Conservation (phyloP, 2,113 vertebrate species). For the Limnothrissa miodon region DNA sequence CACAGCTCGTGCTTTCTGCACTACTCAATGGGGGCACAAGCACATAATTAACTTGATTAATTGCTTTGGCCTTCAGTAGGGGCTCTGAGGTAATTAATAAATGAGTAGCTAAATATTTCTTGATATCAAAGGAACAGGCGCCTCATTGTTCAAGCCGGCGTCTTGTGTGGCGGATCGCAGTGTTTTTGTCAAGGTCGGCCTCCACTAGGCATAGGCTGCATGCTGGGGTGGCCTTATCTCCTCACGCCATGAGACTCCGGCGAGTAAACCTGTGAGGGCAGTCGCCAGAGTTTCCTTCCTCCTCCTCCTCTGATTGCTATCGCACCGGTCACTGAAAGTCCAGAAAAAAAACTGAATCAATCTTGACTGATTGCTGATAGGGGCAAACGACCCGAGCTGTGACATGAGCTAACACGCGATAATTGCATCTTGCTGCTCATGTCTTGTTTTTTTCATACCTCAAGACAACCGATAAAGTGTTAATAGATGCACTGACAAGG, state of each 20-base stretch:
- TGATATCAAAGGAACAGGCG: slow-evolving; percentile 46
- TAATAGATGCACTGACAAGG: slow-evolving; percentile 8
- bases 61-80: slow-evolving; percentile 45
- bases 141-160: slow-evolving; percentile 45
- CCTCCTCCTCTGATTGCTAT: neutral
- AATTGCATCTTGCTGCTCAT: neutral
- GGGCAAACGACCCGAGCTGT: neutral
- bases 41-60: slow-evolving; percentile 66
- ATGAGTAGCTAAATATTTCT: slow-evolving; percentile 52
- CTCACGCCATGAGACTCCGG: neutral
- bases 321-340: neutral
- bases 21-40: slow-evolving; percentile 34
- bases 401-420: slow-evolving; percentile 11
- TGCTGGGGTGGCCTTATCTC: slow-evolving; percentile 8
- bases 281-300: neutral
- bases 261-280: neutral
- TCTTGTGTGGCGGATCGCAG: slow-evolving; percentile 31
- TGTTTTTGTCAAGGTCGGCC: slow-evolving; percentile 21
- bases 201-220: neutral
- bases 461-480: slow-evolving; percentile 12
- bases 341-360: neutral
- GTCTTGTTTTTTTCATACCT: neutral
- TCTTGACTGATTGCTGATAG: slow-evolving; percentile 8
- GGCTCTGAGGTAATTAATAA: slow-evolving; percentile 58
- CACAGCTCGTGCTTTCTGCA: neutral